A percentile compares a stretch with the other conserved stretches of the same genome.
These are phyloP conservation scores for Cervus canadensis DNA, from an alignment of 2,113 vertebrate species.

Conservation along the genomic window DNA sequence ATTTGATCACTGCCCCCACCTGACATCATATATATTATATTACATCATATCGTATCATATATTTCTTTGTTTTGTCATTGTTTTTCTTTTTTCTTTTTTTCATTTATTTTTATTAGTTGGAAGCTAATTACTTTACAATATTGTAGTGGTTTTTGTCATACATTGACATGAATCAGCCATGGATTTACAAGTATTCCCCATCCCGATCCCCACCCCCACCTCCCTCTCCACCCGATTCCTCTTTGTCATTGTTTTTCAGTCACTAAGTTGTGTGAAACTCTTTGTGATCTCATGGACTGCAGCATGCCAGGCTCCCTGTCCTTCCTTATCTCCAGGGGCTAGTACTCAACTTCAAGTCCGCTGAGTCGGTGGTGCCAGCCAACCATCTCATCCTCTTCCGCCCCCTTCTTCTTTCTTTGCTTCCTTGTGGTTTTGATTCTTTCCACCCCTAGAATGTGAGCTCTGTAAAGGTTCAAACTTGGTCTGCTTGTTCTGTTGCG, in stretches of 20 bases:
- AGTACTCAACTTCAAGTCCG: neutral
- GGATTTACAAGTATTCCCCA: no score
- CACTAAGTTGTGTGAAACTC: neutral
- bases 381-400: neutral
- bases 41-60: neutral
- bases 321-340: no score
- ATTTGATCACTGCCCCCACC: neutral
- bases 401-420: neutral
- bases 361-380: neutral
- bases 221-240: no score
- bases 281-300: neutral
- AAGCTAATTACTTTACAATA: no score
- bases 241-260: neutral
- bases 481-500: neutral
- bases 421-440: neutral
- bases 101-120: no score
- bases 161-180: no score
- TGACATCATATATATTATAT: neutral
- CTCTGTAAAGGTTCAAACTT: neutral
- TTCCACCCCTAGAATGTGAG: neutral
- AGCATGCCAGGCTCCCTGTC: neutral
- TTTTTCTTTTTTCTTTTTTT: no score
- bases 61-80: neutral
- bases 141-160: no score
- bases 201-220: no score